Percentiles rank a stretch among this genome's conserved stretches.
Conservation (phyloP, 1,140 invertebrate genomes). For the Drosophila parvula region DNA sequence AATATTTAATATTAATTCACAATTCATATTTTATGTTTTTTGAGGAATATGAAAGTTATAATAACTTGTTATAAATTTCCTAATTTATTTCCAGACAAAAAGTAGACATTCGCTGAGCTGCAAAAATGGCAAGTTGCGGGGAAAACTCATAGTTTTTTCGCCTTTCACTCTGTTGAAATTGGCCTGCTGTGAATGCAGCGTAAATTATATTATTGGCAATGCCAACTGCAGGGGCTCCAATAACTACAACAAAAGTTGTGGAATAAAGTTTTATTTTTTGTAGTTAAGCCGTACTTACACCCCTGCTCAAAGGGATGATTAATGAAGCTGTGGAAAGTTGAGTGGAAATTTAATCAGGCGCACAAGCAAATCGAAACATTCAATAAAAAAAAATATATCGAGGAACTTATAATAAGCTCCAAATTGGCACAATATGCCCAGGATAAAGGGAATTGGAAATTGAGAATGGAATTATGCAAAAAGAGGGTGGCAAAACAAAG, state of each 20-base stretch:
- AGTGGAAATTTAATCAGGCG: constrained; percentile 80
- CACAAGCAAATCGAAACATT: constrained; percentile 73
- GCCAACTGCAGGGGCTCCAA: constrained; percentile 63
- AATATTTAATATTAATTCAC: constrained; percentile 21
- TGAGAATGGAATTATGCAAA: constrained; percentile 35
- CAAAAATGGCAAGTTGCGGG: constrained; percentile 38
- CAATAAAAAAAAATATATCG: constrained; percentile 46
- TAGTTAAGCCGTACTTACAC: constrained; percentile 15
- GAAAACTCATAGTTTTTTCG: constrained; percentile 43
- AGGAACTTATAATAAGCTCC: constrained; percentile 75
- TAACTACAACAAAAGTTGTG: constrained; percentile 51
- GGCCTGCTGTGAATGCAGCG: constrained; percentile 44
- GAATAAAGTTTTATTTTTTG: constrained; percentile 29
- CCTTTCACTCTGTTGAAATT: constrained; percentile 16
- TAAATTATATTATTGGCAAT: constrained; percentile 78
- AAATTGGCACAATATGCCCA: constrained; percentile 70
- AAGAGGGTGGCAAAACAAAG: constrained; percentile 32
- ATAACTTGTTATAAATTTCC: constrained; percentile 53
- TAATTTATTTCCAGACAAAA: constrained; percentile 60
- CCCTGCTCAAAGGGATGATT: constrained; percentile 61
- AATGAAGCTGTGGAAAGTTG: constrained; percentile 75
- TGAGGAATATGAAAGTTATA: no score
- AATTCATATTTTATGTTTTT: constrained; percentile 13
- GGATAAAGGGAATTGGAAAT: constrained; percentile 27
- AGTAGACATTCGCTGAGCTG: constrained; percentile 34